Conservation (phyloP, 2,113 vertebrate species). For the Nesogale talazaci region DNA sequence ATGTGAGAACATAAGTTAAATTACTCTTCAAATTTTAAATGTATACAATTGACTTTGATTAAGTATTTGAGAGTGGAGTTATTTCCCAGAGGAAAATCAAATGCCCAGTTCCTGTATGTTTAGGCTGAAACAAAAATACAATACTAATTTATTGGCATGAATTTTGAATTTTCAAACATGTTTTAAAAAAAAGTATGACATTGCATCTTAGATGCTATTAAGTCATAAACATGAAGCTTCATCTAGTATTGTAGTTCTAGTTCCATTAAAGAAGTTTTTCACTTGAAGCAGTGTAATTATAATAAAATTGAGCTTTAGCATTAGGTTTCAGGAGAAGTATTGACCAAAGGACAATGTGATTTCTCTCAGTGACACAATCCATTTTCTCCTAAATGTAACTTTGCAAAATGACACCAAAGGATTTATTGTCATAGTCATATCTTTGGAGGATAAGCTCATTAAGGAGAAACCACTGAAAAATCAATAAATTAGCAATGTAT, state of each 20-base stretch:
- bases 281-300: constrained; percentile 64
- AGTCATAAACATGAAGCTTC: constrained; percentile 28
- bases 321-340: constrained; percentile 56
- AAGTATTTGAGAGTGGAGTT: neutral
- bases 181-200: neutral
- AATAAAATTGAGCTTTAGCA: constrained; percentile 53
- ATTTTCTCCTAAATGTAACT: constrained; percentile 57
- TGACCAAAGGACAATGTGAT: constrained; percentile 52
- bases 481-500: neutral
- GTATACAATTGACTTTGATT: constrained; percentile 9
- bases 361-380: constrained; percentile 55
- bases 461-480: constrained; percentile 54
- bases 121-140: neutral
- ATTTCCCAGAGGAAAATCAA: neutral
- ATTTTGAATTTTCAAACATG: neutral
- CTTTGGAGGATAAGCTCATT: constrained; percentile 16
- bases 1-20: constrained; percentile 31
- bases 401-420: constrained; percentile 46
- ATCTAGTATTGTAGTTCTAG: constrained; percentile 19
- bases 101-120: neutral
- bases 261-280: constrained; percentile 51
- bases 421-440: constrained; percentile 3
- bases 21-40: constrained; percentile 8
- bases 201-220: neutral
- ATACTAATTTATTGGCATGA: neutral